Percentiles rank a stretch among this genome's conserved stretches.
These are phyloP conservation scores for Beroe forskalii DNA, from an alignment of 37 sponge, comb jelly and placozoan species.

Conservation along the genomic window DNA sequence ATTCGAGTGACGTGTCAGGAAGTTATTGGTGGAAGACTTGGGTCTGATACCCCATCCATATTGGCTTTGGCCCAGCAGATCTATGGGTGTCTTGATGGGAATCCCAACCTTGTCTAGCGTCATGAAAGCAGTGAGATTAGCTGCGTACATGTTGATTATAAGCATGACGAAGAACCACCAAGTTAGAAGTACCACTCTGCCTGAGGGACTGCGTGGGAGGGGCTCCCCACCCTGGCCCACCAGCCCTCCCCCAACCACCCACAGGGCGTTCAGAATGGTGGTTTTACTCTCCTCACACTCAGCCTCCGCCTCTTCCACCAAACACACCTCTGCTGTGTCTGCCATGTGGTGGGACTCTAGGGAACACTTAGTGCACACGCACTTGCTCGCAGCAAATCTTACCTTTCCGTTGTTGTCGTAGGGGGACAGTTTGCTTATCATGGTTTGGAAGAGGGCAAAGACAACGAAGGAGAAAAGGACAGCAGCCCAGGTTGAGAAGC, in stretches of 20 bases:
- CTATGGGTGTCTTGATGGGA: neutral
- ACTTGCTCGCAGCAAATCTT: neutral
- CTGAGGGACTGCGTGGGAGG: conserved; percentile 36
- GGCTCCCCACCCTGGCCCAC: conserved; percentile 54
- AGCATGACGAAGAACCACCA: conserved; percentile 63
- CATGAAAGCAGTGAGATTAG: conserved; percentile 60
- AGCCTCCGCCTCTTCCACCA: conserved; percentile 3
- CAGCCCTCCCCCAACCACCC: conserved; percentile 34
- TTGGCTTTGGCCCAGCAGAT: neutral
- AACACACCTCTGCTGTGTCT: conserved; percentile 10
- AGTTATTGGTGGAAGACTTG: neutral
- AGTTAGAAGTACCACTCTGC: conserved; percentile 8
- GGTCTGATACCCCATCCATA: conserved; percentile 21
- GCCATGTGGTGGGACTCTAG: neutral
- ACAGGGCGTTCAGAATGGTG: neutral
- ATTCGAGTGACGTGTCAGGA: neutral
- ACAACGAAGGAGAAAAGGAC: neutral
- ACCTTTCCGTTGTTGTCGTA: conserved; percentile 28
- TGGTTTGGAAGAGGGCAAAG: neutral
- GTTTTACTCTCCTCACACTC: neutral
- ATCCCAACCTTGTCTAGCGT: conserved; percentile 38
- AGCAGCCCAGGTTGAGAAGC: conserved; percentile 37
- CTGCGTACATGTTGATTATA: conserved; percentile 52
- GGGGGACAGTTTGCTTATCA: conserved; percentile 29
- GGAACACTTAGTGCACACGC: neutral